Percentiles rank a stretch among this genome's conserved stretches.
Evolutionary conservation across 2,888 invertebrate genomes (phyloP).

Genomic region (Leptura quadrifasciata): DNA sequence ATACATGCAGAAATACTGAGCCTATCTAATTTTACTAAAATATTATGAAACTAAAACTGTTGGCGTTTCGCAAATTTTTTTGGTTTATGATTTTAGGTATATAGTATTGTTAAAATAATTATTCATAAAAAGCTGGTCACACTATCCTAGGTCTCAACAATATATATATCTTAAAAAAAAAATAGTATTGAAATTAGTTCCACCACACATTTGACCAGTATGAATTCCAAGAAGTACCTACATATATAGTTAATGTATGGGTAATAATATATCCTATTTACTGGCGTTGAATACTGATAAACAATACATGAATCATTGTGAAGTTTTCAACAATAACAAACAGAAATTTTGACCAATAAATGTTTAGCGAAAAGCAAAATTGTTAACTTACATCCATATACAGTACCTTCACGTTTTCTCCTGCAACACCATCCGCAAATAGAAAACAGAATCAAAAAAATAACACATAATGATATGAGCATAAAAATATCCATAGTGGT

Average conservation of each 20-base stretch:
- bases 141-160: too few species aligned
- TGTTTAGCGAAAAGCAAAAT: conserved; percentile 8
- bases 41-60: too few species aligned
- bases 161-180: too few species aligned
- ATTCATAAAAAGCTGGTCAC: too few species aligned
- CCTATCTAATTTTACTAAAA: too few species aligned
- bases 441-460: conserved; percentile 64
- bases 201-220: too few species aligned
- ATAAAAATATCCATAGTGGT: conserved; percentile 63
- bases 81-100: too few species aligned
- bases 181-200: too few species aligned
- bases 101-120: too few species aligned
- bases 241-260: background rate
- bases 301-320: background rate
- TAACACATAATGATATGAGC: conserved; percentile 60
- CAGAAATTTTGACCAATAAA: background rate
- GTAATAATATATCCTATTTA: background rate
- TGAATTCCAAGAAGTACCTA: background rate
- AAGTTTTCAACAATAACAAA: background rate
- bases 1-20: too few species aligned
- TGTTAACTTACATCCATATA: conserved; percentile 63
- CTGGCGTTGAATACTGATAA: background rate
- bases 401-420: conserved; percentile 64
- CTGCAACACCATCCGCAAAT: conserved; percentile 67
- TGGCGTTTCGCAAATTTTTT: too few species aligned